These are phyloP conservation scores for Parnassius mnemosyne DNA, from an alignment of 2,888 invertebrate genomes.

Conservation along the genomic window DNA sequence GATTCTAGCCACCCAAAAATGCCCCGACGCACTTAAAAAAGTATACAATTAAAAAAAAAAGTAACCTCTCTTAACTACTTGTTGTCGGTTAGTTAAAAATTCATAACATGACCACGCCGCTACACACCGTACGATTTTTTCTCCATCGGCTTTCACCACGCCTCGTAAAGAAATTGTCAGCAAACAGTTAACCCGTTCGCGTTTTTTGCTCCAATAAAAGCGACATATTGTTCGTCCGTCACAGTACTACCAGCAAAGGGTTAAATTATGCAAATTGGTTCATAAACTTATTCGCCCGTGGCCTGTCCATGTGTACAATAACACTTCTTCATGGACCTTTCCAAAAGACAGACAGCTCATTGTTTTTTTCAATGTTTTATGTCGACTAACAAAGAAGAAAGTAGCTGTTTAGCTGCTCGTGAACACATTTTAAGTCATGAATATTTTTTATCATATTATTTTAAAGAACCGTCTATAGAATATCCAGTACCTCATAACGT, in stretches of 20 bases:
- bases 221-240: slow-evolving; percentile 46
- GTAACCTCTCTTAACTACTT: too few species aligned
- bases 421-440: background rate
- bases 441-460: too few species aligned
- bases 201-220: slow-evolving; percentile 70
- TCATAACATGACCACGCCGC: background rate
- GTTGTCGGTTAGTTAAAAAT: too few species aligned
- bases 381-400: slow-evolving; percentile 12
- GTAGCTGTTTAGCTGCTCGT: slow-evolving; percentile 19
- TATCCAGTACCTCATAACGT: too few species aligned
- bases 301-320: slow-evolving; percentile 26
- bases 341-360: slow-evolving; percentile 26
- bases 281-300: slow-evolving; percentile 45
- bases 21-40: too few species aligned
- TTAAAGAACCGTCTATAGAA: too few species aligned
- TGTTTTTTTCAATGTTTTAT: slow-evolving; percentile 13
- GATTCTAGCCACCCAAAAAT: too few species aligned
- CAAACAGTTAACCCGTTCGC: slow-evolving; percentile 51
- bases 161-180: slow-evolving; percentile 51
- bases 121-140: slow-evolving; percentile 28
- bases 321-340: slow-evolving; percentile 27
- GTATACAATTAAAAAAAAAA: too few species aligned
- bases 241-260: slow-evolving; percentile 57
- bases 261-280: slow-evolving; percentile 75
- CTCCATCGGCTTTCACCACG: slow-evolving; percentile 49